Percentiles rank a stretch among this genome's conserved stretches.
Evolutionary conservation across 2,113 vertebrate species (phyloP).

Genomic region (Elephas maximus): DNA sequence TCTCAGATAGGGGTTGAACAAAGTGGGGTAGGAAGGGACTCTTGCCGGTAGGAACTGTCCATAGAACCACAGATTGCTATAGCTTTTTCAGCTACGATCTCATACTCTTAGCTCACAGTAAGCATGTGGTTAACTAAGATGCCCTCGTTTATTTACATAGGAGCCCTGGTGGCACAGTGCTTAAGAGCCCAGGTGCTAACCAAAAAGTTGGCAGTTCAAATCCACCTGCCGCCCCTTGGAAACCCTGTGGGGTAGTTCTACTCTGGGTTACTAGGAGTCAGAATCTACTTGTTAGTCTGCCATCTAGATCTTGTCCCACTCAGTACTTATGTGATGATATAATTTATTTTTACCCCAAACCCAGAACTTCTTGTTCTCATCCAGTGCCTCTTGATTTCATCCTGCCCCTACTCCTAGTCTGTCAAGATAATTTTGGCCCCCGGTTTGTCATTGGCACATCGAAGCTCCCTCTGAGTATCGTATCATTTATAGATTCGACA

Average conservation of each 20-base stretch:
- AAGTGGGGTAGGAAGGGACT: background rate
- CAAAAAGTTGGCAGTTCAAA: no score
- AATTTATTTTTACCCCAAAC: background rate
- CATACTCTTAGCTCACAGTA: background rate
- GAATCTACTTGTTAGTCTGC: background rate
- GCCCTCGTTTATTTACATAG: background rate
- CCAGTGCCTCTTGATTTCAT: background rate
- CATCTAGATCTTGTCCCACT: background rate
- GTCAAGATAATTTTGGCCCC: background rate
- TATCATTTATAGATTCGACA: background rate
- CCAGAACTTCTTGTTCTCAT: background rate
- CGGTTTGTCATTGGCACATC: background rate
- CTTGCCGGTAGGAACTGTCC: background rate
- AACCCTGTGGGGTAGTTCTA: no score
- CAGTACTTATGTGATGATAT: background rate
- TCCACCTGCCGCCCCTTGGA: no score
- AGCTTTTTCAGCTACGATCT: background rate
- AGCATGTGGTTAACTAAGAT: background rate
- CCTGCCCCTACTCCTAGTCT: background rate
- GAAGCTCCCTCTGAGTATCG: background rate
- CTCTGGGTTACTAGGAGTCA: no score
- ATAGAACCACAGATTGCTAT: background rate
- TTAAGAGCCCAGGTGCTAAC: no score
- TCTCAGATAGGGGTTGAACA: background rate
- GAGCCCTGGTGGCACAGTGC: no score